phyloP scores from a whole-genome alignment of 2,888 invertebrate genomes.

The Augiades crinisus region DNA sequence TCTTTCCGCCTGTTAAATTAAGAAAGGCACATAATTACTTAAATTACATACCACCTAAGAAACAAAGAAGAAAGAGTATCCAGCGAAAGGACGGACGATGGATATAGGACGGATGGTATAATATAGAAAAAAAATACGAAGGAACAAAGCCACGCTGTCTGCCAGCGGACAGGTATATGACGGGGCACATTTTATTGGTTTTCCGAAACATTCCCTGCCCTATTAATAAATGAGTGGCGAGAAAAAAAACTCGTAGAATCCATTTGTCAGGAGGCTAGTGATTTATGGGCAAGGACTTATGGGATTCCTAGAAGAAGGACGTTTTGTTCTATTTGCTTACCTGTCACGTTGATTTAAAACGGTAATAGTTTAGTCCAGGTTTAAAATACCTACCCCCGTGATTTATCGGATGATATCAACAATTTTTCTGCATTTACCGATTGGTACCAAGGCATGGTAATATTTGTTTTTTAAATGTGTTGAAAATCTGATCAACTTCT shows the following conservation, averaged over 20 bases:
- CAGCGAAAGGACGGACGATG: slow-evolving; percentile 31
- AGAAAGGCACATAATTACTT: background rate
- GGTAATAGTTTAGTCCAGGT: slow-evolving; percentile 39
- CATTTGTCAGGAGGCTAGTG: slow-evolving; percentile 77
- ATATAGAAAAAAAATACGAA: slow-evolving; percentile 47
- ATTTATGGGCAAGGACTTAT: slow-evolving; percentile 76
- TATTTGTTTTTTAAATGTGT: too few relatives aligned
- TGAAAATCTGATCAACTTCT: too few relatives aligned
- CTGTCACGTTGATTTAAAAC: slow-evolving; percentile 78
- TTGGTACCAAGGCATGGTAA: too few relatives aligned
- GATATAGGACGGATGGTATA: slow-evolving; percentile 43
- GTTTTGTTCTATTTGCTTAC: slow-evolving; percentile 81
- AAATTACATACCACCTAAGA: too few relatives aligned
- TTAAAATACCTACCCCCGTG: slow-evolving; percentile 33
- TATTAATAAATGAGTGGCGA: slow-evolving; percentile 80
- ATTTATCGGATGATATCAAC: slow-evolving; percentile 3
- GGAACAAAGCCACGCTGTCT: slow-evolving; percentile 80
- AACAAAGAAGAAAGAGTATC: background rate
- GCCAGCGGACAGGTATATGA: slow-evolving; percentile 78
- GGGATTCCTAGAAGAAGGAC: slow-evolving; percentile 74
- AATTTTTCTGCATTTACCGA: slow-evolving; percentile 10
- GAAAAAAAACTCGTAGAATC: slow-evolving; percentile 76
- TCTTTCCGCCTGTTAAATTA: too few relatives aligned
- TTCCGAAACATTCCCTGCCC: slow-evolving; percentile 78
- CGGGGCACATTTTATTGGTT: slow-evolving; percentile 81